These are phyloP conservation scores for Aldabrachelys gigantea DNA, from an alignment of 2,113 vertebrate genomes.

Conservation along the genomic window DNA sequence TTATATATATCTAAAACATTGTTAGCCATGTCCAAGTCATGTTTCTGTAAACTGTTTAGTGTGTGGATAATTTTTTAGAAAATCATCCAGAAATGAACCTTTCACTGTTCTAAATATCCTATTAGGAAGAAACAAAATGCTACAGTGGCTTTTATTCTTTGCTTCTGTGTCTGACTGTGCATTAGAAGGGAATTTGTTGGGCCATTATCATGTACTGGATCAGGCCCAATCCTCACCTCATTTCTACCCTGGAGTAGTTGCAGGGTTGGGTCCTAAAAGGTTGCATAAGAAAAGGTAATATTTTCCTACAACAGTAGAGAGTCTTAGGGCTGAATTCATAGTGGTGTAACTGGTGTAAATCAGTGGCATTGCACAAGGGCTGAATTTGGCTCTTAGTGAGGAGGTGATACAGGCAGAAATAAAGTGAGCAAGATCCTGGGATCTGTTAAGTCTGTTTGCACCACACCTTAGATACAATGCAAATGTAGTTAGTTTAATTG, in stretches of 20 bases:
- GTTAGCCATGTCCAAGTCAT: slow-evolving; percentile 36
- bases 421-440: neutral
- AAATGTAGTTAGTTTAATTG: neutral
- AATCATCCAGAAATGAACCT: slow-evolving; percentile 19
- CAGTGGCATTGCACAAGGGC: neutral
- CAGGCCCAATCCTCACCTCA: neutral
- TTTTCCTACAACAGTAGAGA: neutral
- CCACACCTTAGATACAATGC: neutral
- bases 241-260: neutral
- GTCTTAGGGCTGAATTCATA: neutral
- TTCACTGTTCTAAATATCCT: neutral
- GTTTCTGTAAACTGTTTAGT: slow-evolving; percentile 32
- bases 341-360: neutral
- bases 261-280: neutral
- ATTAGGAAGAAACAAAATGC: slow-evolving; percentile 22
- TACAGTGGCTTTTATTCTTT: neutral
- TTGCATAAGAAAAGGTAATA: neutral
- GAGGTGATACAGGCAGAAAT: neutral
- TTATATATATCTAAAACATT: slow-evolving; percentile 34
- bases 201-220: slow-evolving; percentile 15
- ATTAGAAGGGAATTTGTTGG: neutral
- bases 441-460: neutral
- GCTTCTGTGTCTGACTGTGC: slow-evolving; percentile 2
- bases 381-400: neutral
- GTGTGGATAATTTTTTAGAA: slow-evolving; percentile 38